phyloP scores from a whole-genome alignment of 2,888 invertebrate genomes.

The Ariolimax columbianus region DNA sequence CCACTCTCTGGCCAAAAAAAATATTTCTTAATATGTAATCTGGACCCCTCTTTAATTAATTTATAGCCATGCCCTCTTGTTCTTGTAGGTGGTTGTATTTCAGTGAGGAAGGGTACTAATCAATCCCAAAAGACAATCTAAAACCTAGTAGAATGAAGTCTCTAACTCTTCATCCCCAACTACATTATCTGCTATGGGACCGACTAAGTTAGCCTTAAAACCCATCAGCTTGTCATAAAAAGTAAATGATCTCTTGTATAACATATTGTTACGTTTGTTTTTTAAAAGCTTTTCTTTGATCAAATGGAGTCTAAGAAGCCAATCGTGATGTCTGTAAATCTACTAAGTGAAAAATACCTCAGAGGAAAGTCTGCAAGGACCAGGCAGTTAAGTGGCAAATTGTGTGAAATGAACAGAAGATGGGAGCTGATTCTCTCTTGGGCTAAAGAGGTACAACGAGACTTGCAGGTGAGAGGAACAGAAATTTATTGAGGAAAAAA shows the following conservation, averaged over 20 bases:
- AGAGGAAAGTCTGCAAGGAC: constrained; percentile 64
- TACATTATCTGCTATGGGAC: too few species aligned
- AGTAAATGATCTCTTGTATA: not conserved
- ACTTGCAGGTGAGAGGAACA: constrained; percentile 82
- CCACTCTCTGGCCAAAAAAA: too few species aligned
- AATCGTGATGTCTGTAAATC: constrained; percentile 90
- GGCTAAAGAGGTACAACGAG: constrained; percentile 87
- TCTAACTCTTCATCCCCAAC: too few species aligned
- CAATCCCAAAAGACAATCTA: too few species aligned
- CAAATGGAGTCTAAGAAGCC: constrained; percentile 94
- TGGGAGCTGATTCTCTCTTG: constrained; percentile 90
- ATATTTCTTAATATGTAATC: too few species aligned
- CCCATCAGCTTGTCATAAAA: not conserved
- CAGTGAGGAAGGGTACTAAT: too few species aligned
- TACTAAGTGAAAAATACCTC: constrained; percentile 83
- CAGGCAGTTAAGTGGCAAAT: constrained; percentile 61
- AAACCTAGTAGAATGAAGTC: too few species aligned
- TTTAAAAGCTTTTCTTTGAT: constrained; percentile 87
- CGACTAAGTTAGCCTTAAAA: not conserved
- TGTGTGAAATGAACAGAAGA: constrained; percentile 82
- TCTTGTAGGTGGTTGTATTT: too few species aligned
- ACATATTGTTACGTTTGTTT: not conserved
- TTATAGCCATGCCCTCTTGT: too few species aligned
- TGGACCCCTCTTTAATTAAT: too few species aligned
- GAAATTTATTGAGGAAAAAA: not conserved